Evolutionary conservation across 2,113 vertebrate genomes (phyloP).

Genomic region (Erinaceus europaeus): DNA sequence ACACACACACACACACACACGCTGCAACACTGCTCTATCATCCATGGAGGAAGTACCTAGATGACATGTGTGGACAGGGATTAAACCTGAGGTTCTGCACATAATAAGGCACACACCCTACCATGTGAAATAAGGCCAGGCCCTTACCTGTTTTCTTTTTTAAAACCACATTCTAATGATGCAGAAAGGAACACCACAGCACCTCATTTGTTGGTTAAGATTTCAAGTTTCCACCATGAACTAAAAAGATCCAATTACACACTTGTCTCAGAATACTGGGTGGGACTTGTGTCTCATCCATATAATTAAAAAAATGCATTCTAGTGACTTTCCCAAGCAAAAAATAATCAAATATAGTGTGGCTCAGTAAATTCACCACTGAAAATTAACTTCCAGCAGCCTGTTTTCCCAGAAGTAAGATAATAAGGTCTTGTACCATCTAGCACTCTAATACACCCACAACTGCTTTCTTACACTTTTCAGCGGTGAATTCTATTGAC

Average conservation of each 20-base stretch:
- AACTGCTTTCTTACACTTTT: not conserved
- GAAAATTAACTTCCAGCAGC: not conserved
- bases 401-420: not conserved
- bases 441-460: too few relatives aligned
- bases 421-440: not conserved
- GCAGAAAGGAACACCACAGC: not conserved
- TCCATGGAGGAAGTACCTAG: too few relatives aligned
- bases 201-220: not conserved
- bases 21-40: too few relatives aligned
- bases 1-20: too few relatives aligned
- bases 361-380: not conserved
- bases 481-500: not conserved
- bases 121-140: too few relatives aligned
- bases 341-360: not conserved
- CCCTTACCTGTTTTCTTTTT: too few relatives aligned
- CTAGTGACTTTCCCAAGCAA: not conserved
- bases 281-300: not conserved
- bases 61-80: too few relatives aligned
- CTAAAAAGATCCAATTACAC: not conserved
- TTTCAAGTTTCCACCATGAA: not conserved
- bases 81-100: too few relatives aligned
- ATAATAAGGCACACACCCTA: too few relatives aligned
- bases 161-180: not conserved
- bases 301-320: conserved; percentile 4
- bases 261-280: not conserved